Conservation (phyloP, 1,140 invertebrate species). For the Neocloeon triangulifer region DNA sequence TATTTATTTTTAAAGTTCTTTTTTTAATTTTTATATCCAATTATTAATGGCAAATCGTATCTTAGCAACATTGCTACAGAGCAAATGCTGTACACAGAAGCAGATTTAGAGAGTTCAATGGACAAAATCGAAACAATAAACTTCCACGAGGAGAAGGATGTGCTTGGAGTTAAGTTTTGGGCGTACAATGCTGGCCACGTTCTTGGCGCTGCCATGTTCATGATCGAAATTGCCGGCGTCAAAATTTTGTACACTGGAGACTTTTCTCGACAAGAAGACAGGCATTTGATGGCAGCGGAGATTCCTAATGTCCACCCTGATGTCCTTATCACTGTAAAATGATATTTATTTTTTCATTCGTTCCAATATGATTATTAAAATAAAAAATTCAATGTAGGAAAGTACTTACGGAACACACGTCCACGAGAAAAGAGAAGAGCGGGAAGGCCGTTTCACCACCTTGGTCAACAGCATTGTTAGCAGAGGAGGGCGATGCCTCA, state of each 20-base stretch:
- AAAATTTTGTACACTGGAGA: constrained; percentile 96
- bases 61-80: constrained; percentile 85
- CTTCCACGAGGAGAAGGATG: constrained; percentile 96
- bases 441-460: constrained; percentile 84
- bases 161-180: constrained; percentile 93
- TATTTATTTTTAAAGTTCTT: constrained; percentile 12
- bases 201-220: constrained; percentile 98
- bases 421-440: constrained; percentile 91
- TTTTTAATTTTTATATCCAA: neutral
- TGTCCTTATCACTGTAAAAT: constrained; percentile 72
- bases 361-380: constrained; percentile 3
- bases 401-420: constrained; percentile 99
- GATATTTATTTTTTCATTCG: constrained; percentile 6
- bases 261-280: constrained; percentile 94
- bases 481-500: constrained; percentile 88
- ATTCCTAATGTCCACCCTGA: constrained; percentile 90
- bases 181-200: constrained; percentile 98
- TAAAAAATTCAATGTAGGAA: constrained; percentile 45
- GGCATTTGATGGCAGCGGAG: constrained; percentile 98
- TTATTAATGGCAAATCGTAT: neutral
- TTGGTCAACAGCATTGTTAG: constrained; percentile 91
- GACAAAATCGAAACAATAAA: constrained; percentile 97
- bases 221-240: constrained; percentile 98
- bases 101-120: constrained; percentile 92
- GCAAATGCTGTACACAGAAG: constrained; percentile 94